phyloP scores from a whole-genome alignment of 2,113 vertebrate species.

The Leuciscus idus region DNA sequence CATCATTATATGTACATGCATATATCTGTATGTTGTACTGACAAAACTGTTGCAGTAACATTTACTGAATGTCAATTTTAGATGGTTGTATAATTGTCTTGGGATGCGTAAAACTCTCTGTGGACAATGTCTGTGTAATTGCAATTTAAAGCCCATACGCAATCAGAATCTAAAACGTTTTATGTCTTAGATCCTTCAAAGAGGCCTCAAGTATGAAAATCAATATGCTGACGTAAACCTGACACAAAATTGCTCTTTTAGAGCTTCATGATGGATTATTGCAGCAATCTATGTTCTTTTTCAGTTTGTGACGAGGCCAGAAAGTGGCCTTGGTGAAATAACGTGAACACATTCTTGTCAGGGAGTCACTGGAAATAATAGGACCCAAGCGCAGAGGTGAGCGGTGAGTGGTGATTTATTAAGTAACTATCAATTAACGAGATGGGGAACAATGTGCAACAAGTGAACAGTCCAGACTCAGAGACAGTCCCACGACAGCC shows the following conservation, averaged over 20 bases:
- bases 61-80: not conserved
- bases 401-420: too few species aligned
- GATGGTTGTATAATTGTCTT: not conserved
- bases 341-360: too few species aligned
- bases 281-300: constrained; percentile 1
- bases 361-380: too few species aligned
- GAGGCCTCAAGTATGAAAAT: constrained; percentile 24
- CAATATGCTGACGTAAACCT: constrained; percentile 19
- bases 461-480: too few species aligned
- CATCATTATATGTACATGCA: not conserved
- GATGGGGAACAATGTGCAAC: too few species aligned
- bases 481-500: too few species aligned
- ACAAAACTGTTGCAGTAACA: not conserved
- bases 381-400: too few species aligned
- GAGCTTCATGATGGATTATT: not conserved
- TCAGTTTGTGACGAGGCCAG: not conserved
- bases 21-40: not conserved
- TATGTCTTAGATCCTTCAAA: constrained; percentile 31
- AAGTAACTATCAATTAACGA: too few species aligned
- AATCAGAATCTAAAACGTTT: constrained; percentile 15
- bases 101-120: not conserved
- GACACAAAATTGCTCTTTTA: constrained; percentile 5
- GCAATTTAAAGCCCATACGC: not conserved
- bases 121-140: not conserved
- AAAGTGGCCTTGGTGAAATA: not conserved